Evolutionary conservation across 2,888 invertebrate species (phyloP).

Genomic region (Hetaerina titia): DNA sequence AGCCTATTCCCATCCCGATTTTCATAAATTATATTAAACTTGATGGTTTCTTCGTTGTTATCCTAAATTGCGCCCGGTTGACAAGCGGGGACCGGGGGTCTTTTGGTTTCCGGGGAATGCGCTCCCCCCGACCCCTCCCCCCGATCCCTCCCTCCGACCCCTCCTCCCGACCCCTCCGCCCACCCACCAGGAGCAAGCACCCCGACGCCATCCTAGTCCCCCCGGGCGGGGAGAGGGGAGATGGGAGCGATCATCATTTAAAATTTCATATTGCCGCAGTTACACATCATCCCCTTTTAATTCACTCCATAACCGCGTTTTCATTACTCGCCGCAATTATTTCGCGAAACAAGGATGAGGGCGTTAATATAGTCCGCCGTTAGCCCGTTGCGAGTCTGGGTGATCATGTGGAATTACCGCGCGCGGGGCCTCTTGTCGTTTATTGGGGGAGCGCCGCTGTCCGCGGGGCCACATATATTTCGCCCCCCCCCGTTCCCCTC

Average conservation of each 20-base stretch:
- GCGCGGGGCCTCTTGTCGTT: background rate
- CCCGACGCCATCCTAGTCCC: background rate
- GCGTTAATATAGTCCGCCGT: background rate
- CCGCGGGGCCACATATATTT: background rate
- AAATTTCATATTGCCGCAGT: background rate
- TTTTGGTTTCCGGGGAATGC: too few relatives aligned
- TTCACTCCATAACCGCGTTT: conserved; percentile 41
- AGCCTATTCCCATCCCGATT: too few relatives aligned
- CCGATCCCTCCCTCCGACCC: background rate
- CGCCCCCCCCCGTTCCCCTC: background rate
- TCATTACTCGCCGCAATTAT: conserved; percentile 50
- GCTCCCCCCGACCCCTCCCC: background rate
- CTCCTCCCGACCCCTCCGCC: background rate
- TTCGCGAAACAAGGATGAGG: background rate
- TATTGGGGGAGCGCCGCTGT: background rate
- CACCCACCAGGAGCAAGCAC: background rate
- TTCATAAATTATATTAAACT: too few relatives aligned
- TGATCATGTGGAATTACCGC: conserved; percentile 3
- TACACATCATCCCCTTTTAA: conserved; percentile 37
- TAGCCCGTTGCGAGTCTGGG: background rate
- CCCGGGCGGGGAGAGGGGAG: background rate
- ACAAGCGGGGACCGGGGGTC: too few relatives aligned
- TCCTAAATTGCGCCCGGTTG: too few relatives aligned
- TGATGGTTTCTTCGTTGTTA: too few relatives aligned
- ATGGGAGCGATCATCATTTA: background rate